phyloP scores from a whole-genome alignment of 1,140 invertebrate species.

The Anthonomus grandis region DNA sequence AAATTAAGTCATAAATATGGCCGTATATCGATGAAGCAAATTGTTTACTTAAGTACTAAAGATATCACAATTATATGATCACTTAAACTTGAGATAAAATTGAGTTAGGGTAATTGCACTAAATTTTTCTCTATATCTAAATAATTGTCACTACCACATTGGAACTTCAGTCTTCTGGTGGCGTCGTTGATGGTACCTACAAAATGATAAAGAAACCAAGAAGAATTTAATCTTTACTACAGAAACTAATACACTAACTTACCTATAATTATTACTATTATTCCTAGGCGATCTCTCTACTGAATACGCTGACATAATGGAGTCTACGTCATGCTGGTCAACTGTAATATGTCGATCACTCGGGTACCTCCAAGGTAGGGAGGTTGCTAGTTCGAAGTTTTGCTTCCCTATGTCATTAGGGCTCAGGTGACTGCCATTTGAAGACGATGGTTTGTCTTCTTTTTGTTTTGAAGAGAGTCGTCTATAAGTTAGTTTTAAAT shows the following conservation, averaged over 20 bases:
- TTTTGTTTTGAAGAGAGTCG: conserved; percentile 20
- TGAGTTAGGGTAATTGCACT: conserved; percentile 22
- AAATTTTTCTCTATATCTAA: neutral
- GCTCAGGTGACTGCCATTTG: conserved; percentile 3
- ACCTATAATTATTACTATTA: conserved; percentile 11
- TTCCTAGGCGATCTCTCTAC: neutral
- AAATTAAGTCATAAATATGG: conserved; percentile 21
- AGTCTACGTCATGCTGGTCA: conserved; percentile 7
- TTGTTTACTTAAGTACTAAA: conserved; percentile 12
- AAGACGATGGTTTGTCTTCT: conserved; percentile 15
- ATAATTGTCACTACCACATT: conserved; percentile 12
- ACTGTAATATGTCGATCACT: neutral
- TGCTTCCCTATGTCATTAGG: neutral
- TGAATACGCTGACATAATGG: conserved; percentile 13
- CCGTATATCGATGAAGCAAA: neutral
- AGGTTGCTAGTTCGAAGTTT: conserved; percentile 14
- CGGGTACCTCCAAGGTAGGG: conserved; percentile 10
- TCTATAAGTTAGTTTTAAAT: too few relatives aligned
- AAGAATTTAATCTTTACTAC: neutral
- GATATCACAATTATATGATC: conserved; percentile 23
- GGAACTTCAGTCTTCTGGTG: conserved; percentile 7
- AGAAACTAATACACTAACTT: neutral
- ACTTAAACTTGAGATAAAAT: conserved; percentile 11
- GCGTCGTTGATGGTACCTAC: conserved; percentile 2
- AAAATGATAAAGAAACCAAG: neutral